These are phyloP conservation scores for Luehdorfia chinensis DNA, from an alignment of 1,140 invertebrate genomes.

Conservation along the genomic window DNA sequence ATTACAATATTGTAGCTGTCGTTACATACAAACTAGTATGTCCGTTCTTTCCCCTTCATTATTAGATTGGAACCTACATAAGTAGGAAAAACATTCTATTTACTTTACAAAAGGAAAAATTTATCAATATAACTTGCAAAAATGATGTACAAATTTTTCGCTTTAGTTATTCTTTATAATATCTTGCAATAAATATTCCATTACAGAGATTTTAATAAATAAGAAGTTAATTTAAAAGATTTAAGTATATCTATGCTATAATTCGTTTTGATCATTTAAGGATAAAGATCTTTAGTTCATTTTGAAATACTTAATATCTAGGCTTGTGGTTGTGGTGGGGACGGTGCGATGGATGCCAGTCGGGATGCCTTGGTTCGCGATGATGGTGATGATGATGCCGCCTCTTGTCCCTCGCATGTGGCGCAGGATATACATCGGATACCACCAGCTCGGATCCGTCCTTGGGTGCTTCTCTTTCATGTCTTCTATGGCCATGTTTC, in stretches of 20 bases:
- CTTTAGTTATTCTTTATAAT: too few relatives aligned
- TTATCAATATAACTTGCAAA: too few relatives aligned
- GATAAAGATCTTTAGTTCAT: not conserved
- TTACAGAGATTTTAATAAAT: too few relatives aligned
- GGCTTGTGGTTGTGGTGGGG: slow-evolving; percentile 69
- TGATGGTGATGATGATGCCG: slow-evolving; percentile 91
- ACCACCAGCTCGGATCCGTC: slow-evolving; percentile 90
- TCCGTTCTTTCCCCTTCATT: too few relatives aligned
- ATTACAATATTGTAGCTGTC: too few relatives aligned
- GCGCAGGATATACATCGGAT: slow-evolving; percentile 81
- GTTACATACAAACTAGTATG: too few relatives aligned
- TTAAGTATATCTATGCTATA: slow-evolving; percentile 4
- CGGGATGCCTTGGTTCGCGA: slow-evolving; percentile 71
- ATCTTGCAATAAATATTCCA: too few relatives aligned
- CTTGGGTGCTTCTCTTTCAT: slow-evolving; percentile 79
- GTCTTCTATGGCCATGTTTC: slow-evolving; percentile 63
- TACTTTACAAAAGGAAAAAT: too few relatives aligned
- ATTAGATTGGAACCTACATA: too few relatives aligned
- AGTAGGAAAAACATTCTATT: too few relatives aligned
- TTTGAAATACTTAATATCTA: slow-evolving; percentile 45
- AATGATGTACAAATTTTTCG: too few relatives aligned
- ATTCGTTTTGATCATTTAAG: slow-evolving; percentile 8
- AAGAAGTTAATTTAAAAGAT: too few relatives aligned
- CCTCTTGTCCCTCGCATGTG: slow-evolving; percentile 82
- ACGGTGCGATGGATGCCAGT: slow-evolving; percentile 57